These are phyloP conservation scores for Gryllus bimaculatus DNA, from an alignment of 1,140 invertebrate species.

Conservation along the genomic window DNA sequence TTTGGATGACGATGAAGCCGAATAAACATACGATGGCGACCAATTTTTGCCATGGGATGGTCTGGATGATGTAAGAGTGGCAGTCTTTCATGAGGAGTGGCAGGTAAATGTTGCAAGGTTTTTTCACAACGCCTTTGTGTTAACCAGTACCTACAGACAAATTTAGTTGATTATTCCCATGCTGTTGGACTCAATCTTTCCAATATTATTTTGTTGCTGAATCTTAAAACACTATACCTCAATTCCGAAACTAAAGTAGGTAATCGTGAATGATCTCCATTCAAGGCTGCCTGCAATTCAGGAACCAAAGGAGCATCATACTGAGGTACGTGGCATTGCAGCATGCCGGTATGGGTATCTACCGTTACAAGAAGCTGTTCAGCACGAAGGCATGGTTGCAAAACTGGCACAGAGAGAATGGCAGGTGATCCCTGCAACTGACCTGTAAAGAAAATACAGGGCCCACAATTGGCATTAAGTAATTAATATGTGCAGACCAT, in stretches of 20 bases:
- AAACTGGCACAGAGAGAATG: constrained; percentile 77
- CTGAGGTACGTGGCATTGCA: constrained; percentile 83
- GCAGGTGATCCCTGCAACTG: constrained; percentile 73
- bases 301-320: constrained; percentile 71
- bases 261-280: constrained; percentile 61
- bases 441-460: constrained; percentile 36
- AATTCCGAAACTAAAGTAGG: constrained; percentile 61
- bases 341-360: constrained; percentile 86
- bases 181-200: neutral
- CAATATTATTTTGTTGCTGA: neutral
- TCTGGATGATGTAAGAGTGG: constrained; percentile 68
- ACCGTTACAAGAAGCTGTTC: constrained; percentile 87
- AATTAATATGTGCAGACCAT: neutral
- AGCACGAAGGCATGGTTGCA: constrained; percentile 79
- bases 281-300: constrained; percentile 73
- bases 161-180: neutral
- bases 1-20: constrained; percentile 79
- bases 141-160: constrained; percentile 65
- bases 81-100: constrained; percentile 72
- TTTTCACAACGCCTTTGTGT: constrained; percentile 86
- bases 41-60: constrained; percentile 67
- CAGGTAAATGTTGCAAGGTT: constrained; percentile 85
- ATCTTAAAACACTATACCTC: constrained; percentile 31
- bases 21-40: constrained; percentile 72
- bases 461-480: neutral